Percentiles rank a stretch among this genome's conserved stretches.
Evolutionary conservation across 2,797 vertebrate genomes (phyloP).

Genomic region (Melanotaenia nigrans): DNA sequence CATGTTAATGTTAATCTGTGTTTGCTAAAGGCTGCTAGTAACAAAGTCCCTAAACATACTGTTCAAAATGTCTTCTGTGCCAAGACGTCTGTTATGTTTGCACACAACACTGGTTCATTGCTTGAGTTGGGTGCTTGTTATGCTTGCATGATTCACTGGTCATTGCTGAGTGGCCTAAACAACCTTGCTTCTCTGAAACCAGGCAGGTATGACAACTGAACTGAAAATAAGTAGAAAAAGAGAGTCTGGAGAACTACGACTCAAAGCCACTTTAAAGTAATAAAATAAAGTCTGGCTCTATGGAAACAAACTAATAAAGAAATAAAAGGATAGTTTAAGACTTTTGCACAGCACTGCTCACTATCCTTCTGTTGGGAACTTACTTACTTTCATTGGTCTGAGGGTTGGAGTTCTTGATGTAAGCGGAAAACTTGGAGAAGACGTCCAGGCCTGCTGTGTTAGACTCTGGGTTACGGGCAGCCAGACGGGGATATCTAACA

Average conservation of each 20-base stretch:
- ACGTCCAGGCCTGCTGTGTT: constrained; percentile 92
- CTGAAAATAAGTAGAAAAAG: background rate
- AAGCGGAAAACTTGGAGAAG: constrained; percentile 95
- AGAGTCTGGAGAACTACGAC: background rate
- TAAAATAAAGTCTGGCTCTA: background rate
- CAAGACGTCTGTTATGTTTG: background rate
- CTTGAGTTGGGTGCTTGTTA: background rate
- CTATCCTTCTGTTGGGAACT: background rate
- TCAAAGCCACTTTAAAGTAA: background rate
- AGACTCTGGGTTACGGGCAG: constrained; percentile 90
- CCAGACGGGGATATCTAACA: constrained; percentile 87
- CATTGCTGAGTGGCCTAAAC: background rate
- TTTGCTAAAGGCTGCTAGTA: background rate
- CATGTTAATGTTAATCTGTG: background rate
- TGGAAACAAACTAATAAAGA: background rate
- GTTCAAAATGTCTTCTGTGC: background rate
- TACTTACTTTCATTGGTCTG: constrained; percentile 87
- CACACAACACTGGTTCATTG: background rate
- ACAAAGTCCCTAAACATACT: background rate
- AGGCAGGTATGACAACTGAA: background rate
- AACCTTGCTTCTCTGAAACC: background rate
- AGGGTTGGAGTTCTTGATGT: constrained; percentile 93
- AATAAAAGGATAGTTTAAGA: background rate
- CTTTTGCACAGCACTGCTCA: background rate
- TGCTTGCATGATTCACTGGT: background rate